Evolutionary conservation across 35 echinoderm and acorn worm genomes (phyloP).

Genomic region (Lytechinus pictus): DNA sequence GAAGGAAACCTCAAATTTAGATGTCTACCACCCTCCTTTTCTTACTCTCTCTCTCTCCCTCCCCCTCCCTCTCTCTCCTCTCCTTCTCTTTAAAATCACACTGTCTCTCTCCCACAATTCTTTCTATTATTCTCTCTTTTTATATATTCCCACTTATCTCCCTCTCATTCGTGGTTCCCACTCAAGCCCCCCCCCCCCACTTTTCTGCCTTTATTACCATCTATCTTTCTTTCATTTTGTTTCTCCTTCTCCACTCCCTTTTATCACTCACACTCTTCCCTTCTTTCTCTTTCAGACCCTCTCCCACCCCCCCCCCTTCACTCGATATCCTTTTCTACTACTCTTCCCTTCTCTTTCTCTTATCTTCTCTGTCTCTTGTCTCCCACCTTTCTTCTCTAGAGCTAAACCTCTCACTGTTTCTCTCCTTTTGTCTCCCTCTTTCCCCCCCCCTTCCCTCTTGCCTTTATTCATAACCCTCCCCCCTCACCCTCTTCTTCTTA

Average conservation of each 20-base stretch:
- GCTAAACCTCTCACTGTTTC: neutral
- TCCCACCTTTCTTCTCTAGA: neutral
- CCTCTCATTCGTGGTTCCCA: neutral
- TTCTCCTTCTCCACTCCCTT: neutral
- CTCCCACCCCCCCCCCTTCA: neutral
- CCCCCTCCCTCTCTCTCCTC: neutral
- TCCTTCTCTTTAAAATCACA: neutral
- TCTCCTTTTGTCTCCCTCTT: neutral
- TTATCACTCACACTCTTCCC: neutral
- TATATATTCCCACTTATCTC: neutral
- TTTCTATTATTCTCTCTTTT: neutral
- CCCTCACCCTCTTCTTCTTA: conserved; percentile 17
- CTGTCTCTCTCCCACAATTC: neutral
- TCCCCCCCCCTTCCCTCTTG: neutral
- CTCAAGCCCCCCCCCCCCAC: neutral
- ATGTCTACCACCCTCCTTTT: neutral
- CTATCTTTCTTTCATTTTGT: neutral
- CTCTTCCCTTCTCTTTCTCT: neutral
- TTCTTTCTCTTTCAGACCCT: neutral
- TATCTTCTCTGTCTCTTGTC: neutral
- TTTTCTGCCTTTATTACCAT: neutral
- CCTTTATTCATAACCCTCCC: neutral
- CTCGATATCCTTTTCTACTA: neutral
- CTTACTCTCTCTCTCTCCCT: neutral
- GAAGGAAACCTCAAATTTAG: neutral